Evolutionary conservation across 23 tunicate species (phyloP), one percentile per base, ranked within the genome.

Genomic region (Oikopleura dioica): DNA sequence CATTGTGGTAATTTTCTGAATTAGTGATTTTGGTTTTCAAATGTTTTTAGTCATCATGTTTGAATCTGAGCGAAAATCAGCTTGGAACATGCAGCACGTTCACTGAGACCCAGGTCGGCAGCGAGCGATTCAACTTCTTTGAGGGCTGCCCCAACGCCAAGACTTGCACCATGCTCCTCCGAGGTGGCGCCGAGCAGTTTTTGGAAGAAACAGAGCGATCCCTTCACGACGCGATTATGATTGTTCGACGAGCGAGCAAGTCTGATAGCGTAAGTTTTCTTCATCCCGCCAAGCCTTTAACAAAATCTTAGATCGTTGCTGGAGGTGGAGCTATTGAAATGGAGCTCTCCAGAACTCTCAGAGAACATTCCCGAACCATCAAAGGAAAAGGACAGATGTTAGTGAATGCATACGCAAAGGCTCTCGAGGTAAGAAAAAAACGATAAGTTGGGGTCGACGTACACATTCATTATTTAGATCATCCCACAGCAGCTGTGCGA

Each of bases 241-340:
- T 91, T 63, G 97, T 91, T 2, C 38, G 97, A 59, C 78, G 97
- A 78, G 97, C 97, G 0, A 85, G 82, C 35, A 85, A 91, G 84
- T 83, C 55, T 9, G 55, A 44, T 16, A 44, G n/a, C n/a, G n/a
- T n/a, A n/a, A n/a, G n/a, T n/a, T n/a, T n/a, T n/a, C n/a, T n/a
- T n/a, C n/a, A n/a, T n/a, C n/a, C n/a, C n/a, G n/a, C n/a, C n/a
- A n/a, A n/a, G n/a, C n/a, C n/a, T n/a, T n/a, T n/a, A n/a, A n/a
- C n/a, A n/a, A n/a, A n/a, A n/a, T n/a, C n/a, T n/a, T n/a, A 44
- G 0, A 91, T 91, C 0, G 94, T 91, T 34, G 97, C 97, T 36
- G 97, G 97, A 32, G 97, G 97, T 30, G 97, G 97, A 32, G 97
- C 97, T 21, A 91, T 91, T 80, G 97, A 91, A 50, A 91, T 91